These are phyloP conservation scores for Oncorhynchus masou DNA, from an alignment of 2,113 vertebrate species.

Conservation along the genomic window DNA sequence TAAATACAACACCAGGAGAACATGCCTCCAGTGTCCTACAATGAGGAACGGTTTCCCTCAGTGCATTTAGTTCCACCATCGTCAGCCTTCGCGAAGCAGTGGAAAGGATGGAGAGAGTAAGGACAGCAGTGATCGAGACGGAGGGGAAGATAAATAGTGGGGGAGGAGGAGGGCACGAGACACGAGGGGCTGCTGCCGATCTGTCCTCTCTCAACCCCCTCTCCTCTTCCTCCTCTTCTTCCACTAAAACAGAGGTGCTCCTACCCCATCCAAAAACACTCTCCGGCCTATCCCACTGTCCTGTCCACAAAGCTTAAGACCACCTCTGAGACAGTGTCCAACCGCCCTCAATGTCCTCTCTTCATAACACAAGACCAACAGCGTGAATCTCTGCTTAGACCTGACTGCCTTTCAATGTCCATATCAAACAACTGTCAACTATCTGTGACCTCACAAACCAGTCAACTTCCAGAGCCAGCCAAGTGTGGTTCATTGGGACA, in stretches of 20 bases:
- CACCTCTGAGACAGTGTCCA: background rate
- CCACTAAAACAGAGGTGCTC: background rate
- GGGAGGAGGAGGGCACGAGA: conserved; percentile 17
- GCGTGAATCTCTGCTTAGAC: background rate
- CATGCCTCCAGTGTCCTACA: fast-evolving
- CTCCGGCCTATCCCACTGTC: background rate
- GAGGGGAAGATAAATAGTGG: background rate
- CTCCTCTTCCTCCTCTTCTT: conserved; percentile 8
- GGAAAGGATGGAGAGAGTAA: background rate
- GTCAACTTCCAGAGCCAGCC: background rate
- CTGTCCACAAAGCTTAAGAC: background rate
- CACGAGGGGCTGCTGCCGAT: background rate
- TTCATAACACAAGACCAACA: background rate
- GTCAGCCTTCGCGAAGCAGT: conserved; percentile 22
- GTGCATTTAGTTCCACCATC: background rate
- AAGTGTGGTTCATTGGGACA: background rate
- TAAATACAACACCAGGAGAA: conserved; percentile 18
- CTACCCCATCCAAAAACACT: background rate
- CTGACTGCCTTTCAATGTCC: background rate
- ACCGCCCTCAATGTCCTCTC: background rate
- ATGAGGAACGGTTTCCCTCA: background rate
- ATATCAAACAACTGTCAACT: background rate
- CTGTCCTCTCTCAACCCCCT: background rate
- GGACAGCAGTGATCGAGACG: background rate
- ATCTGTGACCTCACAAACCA: background rate